Base-by-base conservation (phyloP, 2,888 invertebrate genomes). In the Ochropacha duplaris region DNA sequence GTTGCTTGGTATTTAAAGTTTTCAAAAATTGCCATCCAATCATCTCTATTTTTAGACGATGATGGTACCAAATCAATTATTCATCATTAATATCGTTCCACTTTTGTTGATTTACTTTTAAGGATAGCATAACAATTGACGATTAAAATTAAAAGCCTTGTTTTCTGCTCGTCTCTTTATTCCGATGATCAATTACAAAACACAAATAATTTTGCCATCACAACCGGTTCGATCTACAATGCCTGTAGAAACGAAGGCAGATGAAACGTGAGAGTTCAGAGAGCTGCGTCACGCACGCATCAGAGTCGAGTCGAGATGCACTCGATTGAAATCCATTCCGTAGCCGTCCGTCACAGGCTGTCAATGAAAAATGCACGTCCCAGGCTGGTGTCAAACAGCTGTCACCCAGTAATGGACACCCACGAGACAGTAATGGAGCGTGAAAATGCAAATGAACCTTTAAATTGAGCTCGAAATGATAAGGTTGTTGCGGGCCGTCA, bases 361-460 rank as follows among this genome's bases (percentile, higher is more conserved):
- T 56, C 56, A 39, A 24, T 24, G 50, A 26, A 22, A 36, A 51
- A 44, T 51, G 51, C 51, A 34, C 31, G 55, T 50, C 50, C n/a
- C 44, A 3, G 19, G 16, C 36, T 36, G 1, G 36, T 44, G 44
- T 44, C 44, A 44, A 44, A 44, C 52, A 52, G 31, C 52, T 52
- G 52, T 31, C 52, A 22, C 34, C 52, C 50, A 11, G 55, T 55
- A 55, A 55, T 50, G 55, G 55, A 55, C 55, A 55, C 55, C 55
- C 55, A 34, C 28, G 31, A 56, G 9, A 44, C 44, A 44, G 57
- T 57, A 54, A 56, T 16, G 54, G 54, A 57, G 49, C 49, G 34
- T 50, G 49, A 54, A 50, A 54, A 59, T 56, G 56, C 50, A 59
- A 59, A 59, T 50, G 56, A 39, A 59, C 54, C 50, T 54, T 44